These are phyloP conservation scores for Sphenodon punctatus DNA, from an alignment of 2,797 vertebrate genomes.

Conservation along the genomic window DNA sequence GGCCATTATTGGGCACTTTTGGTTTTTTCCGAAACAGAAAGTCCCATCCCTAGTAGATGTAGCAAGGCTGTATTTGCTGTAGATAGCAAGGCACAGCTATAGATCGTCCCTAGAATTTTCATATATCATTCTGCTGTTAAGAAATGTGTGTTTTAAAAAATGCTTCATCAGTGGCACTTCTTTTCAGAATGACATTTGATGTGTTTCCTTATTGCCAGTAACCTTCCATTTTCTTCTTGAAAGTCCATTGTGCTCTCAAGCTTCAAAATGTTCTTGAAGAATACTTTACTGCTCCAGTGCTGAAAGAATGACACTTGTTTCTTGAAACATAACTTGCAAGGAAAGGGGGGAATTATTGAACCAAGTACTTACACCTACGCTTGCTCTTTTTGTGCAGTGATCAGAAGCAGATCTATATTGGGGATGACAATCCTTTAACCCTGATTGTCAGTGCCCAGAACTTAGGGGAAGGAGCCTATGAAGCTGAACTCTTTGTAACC, in stretches of 20 bases:
- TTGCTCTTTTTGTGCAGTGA: slow-evolving; percentile 76
- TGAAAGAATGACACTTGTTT: background rate
- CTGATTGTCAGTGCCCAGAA: slow-evolving; percentile 88
- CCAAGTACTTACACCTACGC: background rate
- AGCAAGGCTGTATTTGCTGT: background rate
- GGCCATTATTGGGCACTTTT: too few species aligned
- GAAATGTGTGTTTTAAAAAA: background rate
- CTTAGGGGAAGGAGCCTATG: slow-evolving; percentile 92
- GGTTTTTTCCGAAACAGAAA: too few species aligned
- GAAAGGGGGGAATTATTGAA: too few species aligned
- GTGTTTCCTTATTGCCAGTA: background rate
- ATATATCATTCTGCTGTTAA: background rate
- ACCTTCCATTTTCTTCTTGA: background rate
- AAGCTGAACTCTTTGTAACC: slow-evolving; percentile 89
- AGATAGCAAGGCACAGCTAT: background rate
- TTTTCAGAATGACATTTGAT: background rate
- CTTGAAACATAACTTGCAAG: background rate
- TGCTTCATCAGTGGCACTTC: background rate
- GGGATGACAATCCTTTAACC: slow-evolving; percentile 92
- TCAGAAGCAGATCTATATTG: slow-evolving; percentile 90
- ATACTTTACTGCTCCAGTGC: background rate
- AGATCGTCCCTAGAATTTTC: background rate
- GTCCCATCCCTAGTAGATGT: too few species aligned
- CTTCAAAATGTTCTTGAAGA: background rate
- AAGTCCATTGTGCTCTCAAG: background rate